phyloP scores from a whole-genome alignment of 2,797 vertebrate genomes.

The Taenioides sp. region DNA sequence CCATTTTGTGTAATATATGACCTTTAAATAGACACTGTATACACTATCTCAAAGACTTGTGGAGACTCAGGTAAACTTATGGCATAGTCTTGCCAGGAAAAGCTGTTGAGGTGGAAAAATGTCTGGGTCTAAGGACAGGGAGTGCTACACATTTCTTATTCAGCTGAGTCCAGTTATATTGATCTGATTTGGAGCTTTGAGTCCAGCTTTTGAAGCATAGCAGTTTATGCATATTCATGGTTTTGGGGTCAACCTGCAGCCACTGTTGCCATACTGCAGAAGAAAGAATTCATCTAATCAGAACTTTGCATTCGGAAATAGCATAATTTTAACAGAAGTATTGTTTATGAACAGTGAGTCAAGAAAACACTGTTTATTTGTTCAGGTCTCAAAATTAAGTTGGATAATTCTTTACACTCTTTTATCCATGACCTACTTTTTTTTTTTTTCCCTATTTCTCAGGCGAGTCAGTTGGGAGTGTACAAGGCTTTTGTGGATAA shows the following conservation, averaged over 20 bases:
- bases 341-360: not conserved
- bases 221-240: slow-evolving; percentile 60
- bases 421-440: not conserved
- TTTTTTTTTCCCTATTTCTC: slow-evolving; percentile 23
- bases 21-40: too few relatives aligned
- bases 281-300: slow-evolving; percentile 27
- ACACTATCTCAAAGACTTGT: not conserved
- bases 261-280: slow-evolving; percentile 40
- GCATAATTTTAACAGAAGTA: not conserved
- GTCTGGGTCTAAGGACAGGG: slow-evolving; percentile 36
- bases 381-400: not conserved
- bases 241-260: slow-evolving; percentile 50
- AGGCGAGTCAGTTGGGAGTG: slow-evolving; percentile 95
- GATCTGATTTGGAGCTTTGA: slow-evolving; percentile 47
- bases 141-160: slow-evolving; percentile 44
- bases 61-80: not conserved
- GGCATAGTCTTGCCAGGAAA: not conserved
- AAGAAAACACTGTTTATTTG: not conserved
- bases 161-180: slow-evolving; percentile 45
- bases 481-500: slow-evolving; percentile 99
- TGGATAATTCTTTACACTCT: not conserved
- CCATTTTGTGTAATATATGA: too few relatives aligned
- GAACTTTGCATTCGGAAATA: not conserved
- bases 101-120: slow-evolving; percentile 17
- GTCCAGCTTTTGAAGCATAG: slow-evolving; percentile 33